Conservation (phyloP, 2,888 invertebrate species). For the Mimumesa dahlbomi region DNA sequence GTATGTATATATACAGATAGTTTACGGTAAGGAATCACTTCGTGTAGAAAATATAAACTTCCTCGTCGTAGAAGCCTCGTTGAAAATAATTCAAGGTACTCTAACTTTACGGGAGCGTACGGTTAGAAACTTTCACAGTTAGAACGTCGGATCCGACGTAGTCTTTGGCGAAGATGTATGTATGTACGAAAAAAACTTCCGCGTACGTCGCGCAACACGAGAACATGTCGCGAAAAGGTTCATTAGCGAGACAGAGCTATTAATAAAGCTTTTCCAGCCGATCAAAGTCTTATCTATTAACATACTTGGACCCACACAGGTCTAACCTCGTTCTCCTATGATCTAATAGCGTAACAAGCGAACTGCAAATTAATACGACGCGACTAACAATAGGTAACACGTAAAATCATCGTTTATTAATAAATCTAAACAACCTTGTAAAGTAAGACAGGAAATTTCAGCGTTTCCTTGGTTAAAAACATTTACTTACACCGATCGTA, state of each 20-base stretch:
- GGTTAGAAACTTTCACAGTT: no score
- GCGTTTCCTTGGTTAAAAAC: no score
- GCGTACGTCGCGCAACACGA: background rate
- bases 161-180: no score
- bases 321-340: constrained; percentile 22
- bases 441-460: no score
- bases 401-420: background rate
- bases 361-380: constrained; percentile 27
- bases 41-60: constrained; percentile 30
- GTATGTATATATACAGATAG: constrained; percentile 7
- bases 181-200: no score
- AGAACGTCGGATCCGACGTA: no score
- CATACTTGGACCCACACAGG: constrained; percentile 21
- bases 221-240: constrained; percentile 1
- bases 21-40: constrained; percentile 31
- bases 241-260: constrained; percentile 8
- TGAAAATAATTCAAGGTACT: constrained; percentile 37
- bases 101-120: constrained; percentile 1
- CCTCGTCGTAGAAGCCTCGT: constrained; percentile 14
- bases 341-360: constrained; percentile 21
- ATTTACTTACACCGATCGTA: no score
- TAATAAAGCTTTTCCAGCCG: constrained; percentile 26
- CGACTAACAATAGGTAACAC: constrained; percentile 27
- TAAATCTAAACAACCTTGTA: background rate
- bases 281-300: constrained; percentile 36